Conservation (phyloP, 2,888 invertebrate genomes). For the Papilio elwesi region DNA sequence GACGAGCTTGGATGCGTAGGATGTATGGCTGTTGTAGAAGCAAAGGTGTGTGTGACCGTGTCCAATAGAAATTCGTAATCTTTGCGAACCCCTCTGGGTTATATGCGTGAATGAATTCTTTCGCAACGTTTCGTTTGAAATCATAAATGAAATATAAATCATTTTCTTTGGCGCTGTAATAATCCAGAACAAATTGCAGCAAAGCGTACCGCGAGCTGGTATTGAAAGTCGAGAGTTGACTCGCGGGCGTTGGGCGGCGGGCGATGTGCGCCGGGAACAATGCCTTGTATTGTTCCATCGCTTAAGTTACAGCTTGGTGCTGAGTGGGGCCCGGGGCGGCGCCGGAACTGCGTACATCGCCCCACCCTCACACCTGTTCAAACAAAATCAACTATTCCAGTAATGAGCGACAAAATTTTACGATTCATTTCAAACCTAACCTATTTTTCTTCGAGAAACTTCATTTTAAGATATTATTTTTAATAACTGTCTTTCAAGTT, state of each 20-base stretch:
- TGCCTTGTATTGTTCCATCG: not conserved
- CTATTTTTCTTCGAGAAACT: too few species aligned
- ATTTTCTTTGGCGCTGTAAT: not conserved
- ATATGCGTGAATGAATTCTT: not conserved
- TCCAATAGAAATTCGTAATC: too few species aligned
- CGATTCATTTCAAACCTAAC: too few species aligned
- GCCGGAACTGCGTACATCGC: not conserved
- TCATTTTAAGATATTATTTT: too few species aligned
- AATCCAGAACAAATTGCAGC: constrained; percentile 16
- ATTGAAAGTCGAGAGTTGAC: constrained; percentile 3
- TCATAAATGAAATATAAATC: not conserved
- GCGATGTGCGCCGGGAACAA: not conserved
- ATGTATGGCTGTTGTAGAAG: too few species aligned
- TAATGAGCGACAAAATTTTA: not conserved
- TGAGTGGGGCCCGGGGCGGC: not conserved
- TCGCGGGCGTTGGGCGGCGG: not conserved
- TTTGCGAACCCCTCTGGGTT: too few species aligned
- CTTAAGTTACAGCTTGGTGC: not conserved
- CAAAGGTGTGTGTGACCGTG: too few species aligned
- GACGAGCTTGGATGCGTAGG: too few species aligned
- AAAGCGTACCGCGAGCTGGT: not conserved
- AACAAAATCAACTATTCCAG: not conserved
- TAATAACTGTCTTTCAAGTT: too few species aligned
- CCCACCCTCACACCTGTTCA: not conserved
- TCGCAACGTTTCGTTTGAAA: not conserved